These are phyloP conservation scores for Patagioenas fasciata DNA, from an alignment of 2,113 vertebrate species.

Conservation along the genomic window DNA sequence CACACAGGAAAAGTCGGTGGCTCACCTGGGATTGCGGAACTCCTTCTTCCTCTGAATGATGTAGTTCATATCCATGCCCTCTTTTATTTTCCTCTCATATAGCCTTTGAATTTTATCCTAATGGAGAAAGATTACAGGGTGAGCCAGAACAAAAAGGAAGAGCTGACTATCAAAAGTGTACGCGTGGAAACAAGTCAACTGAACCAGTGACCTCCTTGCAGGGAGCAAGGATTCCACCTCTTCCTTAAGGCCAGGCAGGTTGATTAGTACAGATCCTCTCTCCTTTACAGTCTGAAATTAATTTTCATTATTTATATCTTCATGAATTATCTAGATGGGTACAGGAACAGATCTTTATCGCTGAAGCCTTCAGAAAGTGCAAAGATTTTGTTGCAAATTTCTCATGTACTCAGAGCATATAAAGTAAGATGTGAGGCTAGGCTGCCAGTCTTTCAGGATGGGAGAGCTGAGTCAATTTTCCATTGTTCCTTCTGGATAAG, in stretches of 20 bases:
- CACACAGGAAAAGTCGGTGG: not conserved
- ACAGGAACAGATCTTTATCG: not conserved
- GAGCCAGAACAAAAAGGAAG: not conserved
- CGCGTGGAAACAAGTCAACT: not conserved
- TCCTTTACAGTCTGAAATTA: not conserved
- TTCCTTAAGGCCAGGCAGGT: not conserved
- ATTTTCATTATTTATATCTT: not conserved
- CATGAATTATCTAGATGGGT: not conserved
- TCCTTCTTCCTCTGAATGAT: slow-evolving; percentile 98
- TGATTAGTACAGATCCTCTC: not conserved
- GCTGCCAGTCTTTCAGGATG: not conserved
- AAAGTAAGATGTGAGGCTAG: not conserved
- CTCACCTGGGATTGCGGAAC: slow-evolving; percentile 95
- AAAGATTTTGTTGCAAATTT: not conserved
- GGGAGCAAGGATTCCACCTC: not conserved
- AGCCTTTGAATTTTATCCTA: slow-evolving; percentile 97
- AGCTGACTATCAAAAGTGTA: not conserved
- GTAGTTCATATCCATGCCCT: slow-evolving; percentile 95
- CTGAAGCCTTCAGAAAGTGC: not conserved
- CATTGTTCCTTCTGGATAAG: slow-evolving; percentile 12
- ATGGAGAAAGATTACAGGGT: not conserved
- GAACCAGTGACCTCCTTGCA: not conserved
- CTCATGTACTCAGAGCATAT: not conserved
- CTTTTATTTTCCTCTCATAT: slow-evolving; percentile 92
- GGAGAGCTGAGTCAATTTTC: slow-evolving; percentile 19